Evolutionary conservation across 2,888 invertebrate genomes (phyloP), one percentile per base, ranked within the genome.

Genomic region (Clivina fossor): DNA sequence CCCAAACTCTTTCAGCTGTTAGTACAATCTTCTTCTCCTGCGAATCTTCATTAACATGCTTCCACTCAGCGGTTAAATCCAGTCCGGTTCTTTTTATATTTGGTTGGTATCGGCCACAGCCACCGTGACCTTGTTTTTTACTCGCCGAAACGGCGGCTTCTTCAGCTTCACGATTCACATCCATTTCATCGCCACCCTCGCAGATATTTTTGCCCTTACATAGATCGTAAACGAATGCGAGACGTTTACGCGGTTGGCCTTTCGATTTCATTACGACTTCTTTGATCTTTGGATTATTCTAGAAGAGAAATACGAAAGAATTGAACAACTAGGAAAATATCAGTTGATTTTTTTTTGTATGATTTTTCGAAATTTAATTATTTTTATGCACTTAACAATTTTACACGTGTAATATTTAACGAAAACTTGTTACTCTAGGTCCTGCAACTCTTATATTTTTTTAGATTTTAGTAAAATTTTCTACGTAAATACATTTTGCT

Each of bases 181-280:
- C 96, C 89, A 96, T 93, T 73, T 97, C 98, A 74, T 97, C 97
- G 58, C 96, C 97, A 58, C 97, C 97, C 74, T 98, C 98, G 75
- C 99, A 99, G 69, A 98, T 91, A 64, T 92, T 93, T 76, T 97
- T 97, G 4, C 93, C 91, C 77, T 99, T 99, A 74, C 98, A 99
- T 22, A 99, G 76, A 72, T 99, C 99, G 74, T 99, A 99, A 0
- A 99, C 92, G 76, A 94, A 92, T 1, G 93, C 88, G 57, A 99
- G 77, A 51, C 99, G 82, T 74, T 96, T 95, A 57, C 98, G 82
- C 0, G 96, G 94, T 67, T 97, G 95, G 2, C 95, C 95, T 77
- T 95, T 95, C 1, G 96, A 93, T 75, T 98, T 98, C 80, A 90
- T 84, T 0, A 99, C 84, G 56, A 98, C 86, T 76, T 96, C 96